These are phyloP conservation scores for Sparidentex hasta DNA, from an alignment of 2,797 vertebrate species.

Conservation along the genomic window DNA sequence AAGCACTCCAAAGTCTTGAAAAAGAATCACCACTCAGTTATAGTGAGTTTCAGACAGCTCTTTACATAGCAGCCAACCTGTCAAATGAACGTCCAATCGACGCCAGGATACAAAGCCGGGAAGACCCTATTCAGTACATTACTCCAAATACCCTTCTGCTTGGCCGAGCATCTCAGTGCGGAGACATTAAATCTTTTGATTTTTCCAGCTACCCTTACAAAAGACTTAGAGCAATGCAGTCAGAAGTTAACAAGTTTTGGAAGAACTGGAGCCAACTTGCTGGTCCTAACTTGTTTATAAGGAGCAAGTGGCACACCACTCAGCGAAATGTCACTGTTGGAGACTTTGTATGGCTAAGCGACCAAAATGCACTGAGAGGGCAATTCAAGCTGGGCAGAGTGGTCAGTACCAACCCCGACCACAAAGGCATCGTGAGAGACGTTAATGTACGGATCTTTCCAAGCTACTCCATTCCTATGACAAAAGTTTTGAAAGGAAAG, in stretches of 20 bases:
- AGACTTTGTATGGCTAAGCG: conserved; percentile 27
- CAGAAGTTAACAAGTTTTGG: not conserved
- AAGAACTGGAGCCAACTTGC: conserved; percentile 12
- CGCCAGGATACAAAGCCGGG: conserved; percentile 15
- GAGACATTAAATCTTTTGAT: not conserved
- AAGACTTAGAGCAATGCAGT: not conserved
- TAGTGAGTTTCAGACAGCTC: conserved; percentile 6
- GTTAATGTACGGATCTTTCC: too few species aligned
- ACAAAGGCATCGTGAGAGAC: not conserved
- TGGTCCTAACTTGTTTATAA: not conserved
- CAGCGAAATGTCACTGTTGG: not conserved
- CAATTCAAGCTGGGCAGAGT: conserved; percentile 20
- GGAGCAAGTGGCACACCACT: conserved; percentile 24
- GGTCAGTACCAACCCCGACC: not conserved
- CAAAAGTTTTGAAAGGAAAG: too few species aligned
- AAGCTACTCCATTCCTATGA: too few species aligned
- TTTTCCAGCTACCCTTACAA: conserved; percentile 2
- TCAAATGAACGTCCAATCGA: conserved; percentile 16
- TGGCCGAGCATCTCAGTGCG: not conserved
- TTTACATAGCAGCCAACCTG: conserved; percentile 19
- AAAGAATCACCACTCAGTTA: not conserved
- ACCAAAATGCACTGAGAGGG: conserved; percentile 7
- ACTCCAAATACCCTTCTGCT: conserved; percentile 12
- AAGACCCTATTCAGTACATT: conserved; percentile 13
- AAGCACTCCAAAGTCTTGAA: conserved; percentile 7